Conservation (phyloP, 1,140 invertebrate genomes). For the Bacillus rossius region DNA sequence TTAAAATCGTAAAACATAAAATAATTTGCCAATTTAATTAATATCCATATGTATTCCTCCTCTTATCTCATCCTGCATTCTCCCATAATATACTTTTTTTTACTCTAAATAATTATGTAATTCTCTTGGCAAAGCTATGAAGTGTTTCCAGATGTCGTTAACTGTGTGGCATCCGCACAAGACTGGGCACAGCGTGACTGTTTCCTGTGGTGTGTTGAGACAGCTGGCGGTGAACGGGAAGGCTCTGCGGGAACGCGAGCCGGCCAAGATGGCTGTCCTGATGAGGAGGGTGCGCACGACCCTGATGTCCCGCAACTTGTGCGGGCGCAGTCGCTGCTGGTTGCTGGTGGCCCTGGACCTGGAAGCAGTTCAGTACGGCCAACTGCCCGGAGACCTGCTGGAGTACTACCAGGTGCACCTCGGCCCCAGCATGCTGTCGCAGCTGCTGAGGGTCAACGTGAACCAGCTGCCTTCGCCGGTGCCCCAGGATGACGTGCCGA, state of each 20-base stretch:
- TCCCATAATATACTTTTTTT: too few species aligned
- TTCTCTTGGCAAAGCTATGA: too few species aligned
- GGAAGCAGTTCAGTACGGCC: neutral
- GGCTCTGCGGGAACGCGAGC: neutral
- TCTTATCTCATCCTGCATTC: too few species aligned
- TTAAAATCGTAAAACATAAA: too few species aligned
- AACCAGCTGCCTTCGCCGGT: neutral
- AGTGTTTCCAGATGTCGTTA: too few species aligned
- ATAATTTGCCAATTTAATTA: too few species aligned
- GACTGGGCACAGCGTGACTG: too few species aligned
- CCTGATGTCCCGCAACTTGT: conserved; percentile 5
- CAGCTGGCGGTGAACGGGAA: conserved; percentile 6
- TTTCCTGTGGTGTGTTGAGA: neutral
- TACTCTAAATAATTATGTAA: too few species aligned
- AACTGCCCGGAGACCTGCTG: neutral
- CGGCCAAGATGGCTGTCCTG: neutral
- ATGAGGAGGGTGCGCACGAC: conserved; percentile 5
- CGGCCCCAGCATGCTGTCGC: neutral
- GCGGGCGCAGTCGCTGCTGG: conserved; percentile 11
- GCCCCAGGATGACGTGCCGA: neutral
- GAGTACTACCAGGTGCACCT: neutral
- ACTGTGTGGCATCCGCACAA: too few species aligned
- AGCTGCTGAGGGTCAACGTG: neutral
- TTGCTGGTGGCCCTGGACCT: conserved; percentile 6
- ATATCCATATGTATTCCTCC: too few species aligned